Evolutionary conservation across 2,113 vertebrate genomes (phyloP), one percentile per base, ranked within the genome.

Genomic region (Mesoclemmys tuberculata): DNA sequence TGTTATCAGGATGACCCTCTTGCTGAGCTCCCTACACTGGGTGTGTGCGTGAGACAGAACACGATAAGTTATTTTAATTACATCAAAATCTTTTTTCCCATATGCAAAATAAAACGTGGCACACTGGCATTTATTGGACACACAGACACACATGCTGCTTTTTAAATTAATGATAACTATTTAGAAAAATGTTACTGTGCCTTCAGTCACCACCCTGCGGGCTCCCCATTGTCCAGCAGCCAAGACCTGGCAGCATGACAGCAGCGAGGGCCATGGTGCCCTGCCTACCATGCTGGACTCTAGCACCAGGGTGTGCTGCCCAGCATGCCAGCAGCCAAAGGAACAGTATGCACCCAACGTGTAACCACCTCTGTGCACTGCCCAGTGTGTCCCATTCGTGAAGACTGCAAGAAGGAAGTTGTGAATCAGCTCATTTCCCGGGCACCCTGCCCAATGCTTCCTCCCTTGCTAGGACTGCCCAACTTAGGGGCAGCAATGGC

Each of bases 341-440:
- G 93, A 93, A 93, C 81, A 74, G 83, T 82, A 90, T 92, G 54
- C 84, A 52, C 18, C 83, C 93, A 94, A 91, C 91, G 90, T 82
- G 90, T 93, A 96, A 82, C 79, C 80, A 74, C 85, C 95, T 95
- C 95, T 96, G 93, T 94, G 93, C 85, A 14, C 90, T 77, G 93
- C 80, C 85, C 90, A 93, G 95, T 94, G 83, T 94, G 94, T 89
- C 95, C 94, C 64, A 1, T 49, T 92, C 87, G 16, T 92, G 96
- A 93, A 93, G 92, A 90, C 90, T 97, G 96, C 97, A 95, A 95
- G 90, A 68, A 89, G 90, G 83, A 97, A 97, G 94, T 90, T 97
- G 96, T 95, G 95, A 97, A 94, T 95, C 94, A 94, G 93, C 85
- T 91, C 87, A 84, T 85, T 96, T 93, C 74, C 49, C 68, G 90